A percentile compares a stretch with the other conserved stretches of the same genome.
Conservation (phyloP, 2,113 vertebrate species). For the Antechinus flavipes region DNA sequence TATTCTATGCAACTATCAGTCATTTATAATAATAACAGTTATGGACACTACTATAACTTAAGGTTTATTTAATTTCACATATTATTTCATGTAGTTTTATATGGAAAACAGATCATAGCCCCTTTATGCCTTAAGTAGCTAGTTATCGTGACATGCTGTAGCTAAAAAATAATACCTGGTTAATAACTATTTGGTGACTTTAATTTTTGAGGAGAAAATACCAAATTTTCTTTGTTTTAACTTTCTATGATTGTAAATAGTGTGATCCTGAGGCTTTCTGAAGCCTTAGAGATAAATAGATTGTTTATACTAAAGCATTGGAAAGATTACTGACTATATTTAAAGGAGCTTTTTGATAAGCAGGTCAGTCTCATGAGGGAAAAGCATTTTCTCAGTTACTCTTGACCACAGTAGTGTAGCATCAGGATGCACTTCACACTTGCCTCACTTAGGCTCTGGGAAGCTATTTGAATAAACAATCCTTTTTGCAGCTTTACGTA, state of each 20-base stretch:
- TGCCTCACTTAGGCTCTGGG: background rate
- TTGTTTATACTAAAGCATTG: too few species aligned
- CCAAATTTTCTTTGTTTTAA: constrained; percentile 8
- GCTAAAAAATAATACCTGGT: background rate
- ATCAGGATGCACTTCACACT: background rate
- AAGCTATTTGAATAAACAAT: constrained; percentile 14
- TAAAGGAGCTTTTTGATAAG: background rate
- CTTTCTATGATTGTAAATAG: constrained; percentile 16
- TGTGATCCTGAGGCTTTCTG: background rate
- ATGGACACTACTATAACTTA: constrained; percentile 6
- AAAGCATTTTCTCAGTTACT: background rate
- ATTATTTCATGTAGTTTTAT: background rate
- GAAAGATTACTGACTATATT: background rate
- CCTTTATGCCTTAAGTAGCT: background rate
- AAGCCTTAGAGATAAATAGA: background rate
- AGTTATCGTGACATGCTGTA: background rate
- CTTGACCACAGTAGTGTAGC: background rate
- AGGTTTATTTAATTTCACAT: background rate
- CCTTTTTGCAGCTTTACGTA: constrained; percentile 4
- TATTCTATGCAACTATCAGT: background rate
- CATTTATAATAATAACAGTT: background rate
- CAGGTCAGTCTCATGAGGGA: background rate
- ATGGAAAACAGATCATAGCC: background rate
- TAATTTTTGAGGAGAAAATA: constrained; percentile 13
- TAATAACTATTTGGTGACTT: background rate